Evolutionary conservation across 2,797 vertebrate species (phyloP).

Genomic region (Rhynchotus rufescens): DNA sequence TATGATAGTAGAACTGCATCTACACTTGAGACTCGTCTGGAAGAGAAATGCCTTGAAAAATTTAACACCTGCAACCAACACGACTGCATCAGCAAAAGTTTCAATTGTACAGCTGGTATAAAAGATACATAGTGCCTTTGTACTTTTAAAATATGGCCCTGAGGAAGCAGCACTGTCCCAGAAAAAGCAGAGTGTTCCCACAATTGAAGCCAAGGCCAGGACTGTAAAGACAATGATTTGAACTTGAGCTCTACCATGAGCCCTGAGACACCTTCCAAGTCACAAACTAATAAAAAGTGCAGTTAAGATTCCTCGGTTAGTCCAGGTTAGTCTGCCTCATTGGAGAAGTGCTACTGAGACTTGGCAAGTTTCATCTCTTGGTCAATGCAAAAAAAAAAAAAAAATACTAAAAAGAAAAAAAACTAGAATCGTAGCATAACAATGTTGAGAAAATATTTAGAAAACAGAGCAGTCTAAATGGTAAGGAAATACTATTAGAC

Average conservation of each 20-base stretch:
- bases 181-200: neutral
- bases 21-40: neutral
- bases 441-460: neutral
- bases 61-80: neutral
- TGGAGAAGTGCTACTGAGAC: neutral
- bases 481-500: neutral
- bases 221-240: neutral
- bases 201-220: neutral
- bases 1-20: neutral
- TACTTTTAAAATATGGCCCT: neutral
- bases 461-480: neutral
- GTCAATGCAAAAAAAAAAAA: neutral
- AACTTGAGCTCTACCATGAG: accelerated
- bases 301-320: neutral
- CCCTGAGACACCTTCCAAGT: neutral
- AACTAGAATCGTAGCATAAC: neutral
- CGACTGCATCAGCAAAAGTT: neutral
- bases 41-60: conserved; percentile 16
- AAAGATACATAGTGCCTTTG: neutral
- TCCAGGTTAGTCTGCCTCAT: neutral
- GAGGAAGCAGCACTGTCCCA: neutral
- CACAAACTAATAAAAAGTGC: neutral
- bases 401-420: neutral
- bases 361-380: neutral
- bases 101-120: neutral